Evolutionary conservation across 2,888 invertebrate genomes (phyloP), one percentile per base, ranked within the genome.

Genomic region (Harpalus rufipes): DNA sequence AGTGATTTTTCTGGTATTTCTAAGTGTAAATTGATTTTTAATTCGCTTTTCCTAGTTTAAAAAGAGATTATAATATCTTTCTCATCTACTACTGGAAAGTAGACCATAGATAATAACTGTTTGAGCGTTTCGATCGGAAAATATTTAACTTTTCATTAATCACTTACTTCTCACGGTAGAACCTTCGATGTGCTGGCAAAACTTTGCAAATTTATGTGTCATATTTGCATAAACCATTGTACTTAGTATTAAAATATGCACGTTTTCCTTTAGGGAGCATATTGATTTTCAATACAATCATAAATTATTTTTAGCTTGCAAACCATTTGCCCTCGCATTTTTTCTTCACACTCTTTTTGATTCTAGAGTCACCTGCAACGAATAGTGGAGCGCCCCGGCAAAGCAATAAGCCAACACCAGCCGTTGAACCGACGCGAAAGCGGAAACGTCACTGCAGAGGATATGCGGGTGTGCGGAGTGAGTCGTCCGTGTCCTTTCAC

Each of bases 321-420:
- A 61, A 80, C n/a, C 63, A 80, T 58, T 78, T 78, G 14, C 78
- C 59, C 32, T 7, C 41, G 4, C 63, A 80, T 80, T n/a, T 80
- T 80, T 79, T 61, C 59, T 61, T 80, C 59, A 18, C 78, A 58
- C 78, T 16, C 39, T 80, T 85, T 80, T 44, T 85, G 68, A 65
- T 85, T 90, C 7, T 92, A 97, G 97, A 96, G 95, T 89, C 97
- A 97, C 89, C 92, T 97, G 87, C 96, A 97, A 89, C 95, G 96
- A 88, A 97, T 98, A 89, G 94, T 97, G 85, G 97, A 97, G 90
- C 93, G 97, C 87, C 96, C 97, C 0, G 95, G 94, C 0, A 94
- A 93, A 86, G 90, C 91, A 84, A 90, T 92, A 85, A 92, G 90
- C 86, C 87, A 90, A 85, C 91, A 90, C 61, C 89, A 89, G 21